phyloP scores from a whole-genome alignment of 1,140 invertebrate genomes.

The Bombus huntii region DNA sequence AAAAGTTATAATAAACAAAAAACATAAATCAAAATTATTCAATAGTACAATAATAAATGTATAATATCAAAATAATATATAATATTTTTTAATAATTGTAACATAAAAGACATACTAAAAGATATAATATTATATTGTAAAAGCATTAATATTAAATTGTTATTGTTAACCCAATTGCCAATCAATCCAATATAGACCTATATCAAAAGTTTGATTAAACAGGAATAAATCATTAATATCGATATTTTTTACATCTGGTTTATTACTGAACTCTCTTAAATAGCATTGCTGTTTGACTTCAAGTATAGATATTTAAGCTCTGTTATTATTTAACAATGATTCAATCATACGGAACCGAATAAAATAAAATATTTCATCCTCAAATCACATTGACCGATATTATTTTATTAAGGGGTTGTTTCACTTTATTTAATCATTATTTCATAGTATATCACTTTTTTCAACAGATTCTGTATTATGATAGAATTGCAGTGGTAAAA shows the following conservation, averaged over 20 bases:
- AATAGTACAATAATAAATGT: not conserved
- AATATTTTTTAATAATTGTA: not conserved
- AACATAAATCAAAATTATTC: not conserved
- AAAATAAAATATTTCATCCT: not conserved
- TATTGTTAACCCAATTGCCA: not conserved
- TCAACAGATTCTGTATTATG: not conserved
- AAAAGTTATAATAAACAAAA: not conserved
- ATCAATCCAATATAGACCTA: no score
- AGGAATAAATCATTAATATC: slow-evolving; percentile 15
- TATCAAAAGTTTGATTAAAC: slow-evolving; percentile 1
- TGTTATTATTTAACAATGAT: slow-evolving; percentile 20
- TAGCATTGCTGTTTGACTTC: slow-evolving; percentile 1
- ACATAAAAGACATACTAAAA: not conserved
- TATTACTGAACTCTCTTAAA: slow-evolving; percentile 34
- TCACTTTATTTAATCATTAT: slow-evolving; percentile 15
- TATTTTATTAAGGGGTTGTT: not conserved
- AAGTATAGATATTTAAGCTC: not conserved
- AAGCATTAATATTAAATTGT: no score
- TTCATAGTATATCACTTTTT: slow-evolving; percentile 20
- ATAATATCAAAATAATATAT: not conserved
- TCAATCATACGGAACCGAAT: slow-evolving; percentile 3
- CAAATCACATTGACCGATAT: slow-evolving; percentile 6
- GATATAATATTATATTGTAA: no score
- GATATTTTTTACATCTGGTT: slow-evolving; percentile 39
- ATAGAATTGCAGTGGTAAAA: slow-evolving; percentile 13